phyloP scores from a whole-genome alignment of 2,888 invertebrate genomes.

The Lydus trimaculatus region DNA sequence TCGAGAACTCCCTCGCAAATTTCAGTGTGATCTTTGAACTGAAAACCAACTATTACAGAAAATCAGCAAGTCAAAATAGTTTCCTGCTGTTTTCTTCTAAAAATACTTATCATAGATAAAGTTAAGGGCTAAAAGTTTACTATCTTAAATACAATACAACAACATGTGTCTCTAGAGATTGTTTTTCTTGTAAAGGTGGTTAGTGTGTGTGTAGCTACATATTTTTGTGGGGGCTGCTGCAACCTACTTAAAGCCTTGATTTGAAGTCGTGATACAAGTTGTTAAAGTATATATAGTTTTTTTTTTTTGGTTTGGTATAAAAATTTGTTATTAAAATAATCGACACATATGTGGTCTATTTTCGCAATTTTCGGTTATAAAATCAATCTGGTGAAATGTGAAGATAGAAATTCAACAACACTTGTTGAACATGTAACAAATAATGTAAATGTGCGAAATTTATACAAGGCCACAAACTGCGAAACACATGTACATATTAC shows the following conservation, averaged over 20 bases:
- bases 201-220: not conserved
- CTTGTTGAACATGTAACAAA: slow-evolving; percentile 20
- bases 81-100: not conserved
- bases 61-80: slow-evolving; percentile 4
- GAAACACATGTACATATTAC: not conserved
- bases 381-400: slow-evolving; percentile 12
- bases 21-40: not conserved
- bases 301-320: slow-evolving; percentile 19
- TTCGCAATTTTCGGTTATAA: slow-evolving; percentile 11
- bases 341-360: slow-evolving; percentile 14
- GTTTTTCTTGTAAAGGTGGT: slow-evolving; percentile 1
- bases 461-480: slow-evolving; percentile 1
- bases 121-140: not conserved
- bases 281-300: slow-evolving; percentile 11
- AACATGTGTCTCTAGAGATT: slow-evolving; percentile 1
- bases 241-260: slow-evolving; percentile 49
- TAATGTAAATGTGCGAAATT: not conserved
- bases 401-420: slow-evolving; percentile 13
- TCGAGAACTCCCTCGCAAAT: not conserved
- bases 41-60: not conserved
- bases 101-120: not conserved
- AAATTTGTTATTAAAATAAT: slow-evolving; percentile 3
- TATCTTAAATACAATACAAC: not conserved
- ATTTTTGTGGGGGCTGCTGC: slow-evolving; percentile 16
- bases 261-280: slow-evolving; percentile 6